Base-by-base conservation (phyloP, 1,140 invertebrate species). In the Penaeus indicus region DNA sequence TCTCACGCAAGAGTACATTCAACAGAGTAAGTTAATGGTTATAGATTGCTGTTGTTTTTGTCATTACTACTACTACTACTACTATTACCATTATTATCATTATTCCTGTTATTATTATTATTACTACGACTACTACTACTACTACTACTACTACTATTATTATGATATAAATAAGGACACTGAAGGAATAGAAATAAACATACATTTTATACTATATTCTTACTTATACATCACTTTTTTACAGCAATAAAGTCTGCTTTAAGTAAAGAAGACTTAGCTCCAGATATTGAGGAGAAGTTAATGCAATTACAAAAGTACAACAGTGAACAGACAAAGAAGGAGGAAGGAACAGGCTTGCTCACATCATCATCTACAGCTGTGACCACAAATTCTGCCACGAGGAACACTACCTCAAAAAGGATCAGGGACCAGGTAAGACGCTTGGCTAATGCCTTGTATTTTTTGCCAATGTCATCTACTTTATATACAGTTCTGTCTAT, bases 231-330 rank as follows among this genome's bases (percentile, higher is more conserved):
- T 42, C 4, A 42, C 61, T 91, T 78, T 91, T 92, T 92, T 93
- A 16, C 92, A 90, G 85, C 89, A 38, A 91, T 90, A 72, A 84
- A 91, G 62, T 90, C 86, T 92, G 96, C 96, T 13, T 92, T 97
- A 63, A 96, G 96, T 92, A 96, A 96, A 92, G 96, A 97, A 92
- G 97, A 97, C 92, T 93, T 98, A 21, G 97, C 97, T 92, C 97
- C 97, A 2, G 97, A 98, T 93, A 97, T 98, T 78, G 97, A 98
- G 92, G 97, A 98, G 90, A 98, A 98, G 92, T 92, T 98, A 32
- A 93, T 98, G 7, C 96, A 97, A 90, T 94, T 98, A 89, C 97
- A 98, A 92, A 95, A 96, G 60, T 97, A 97, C 91, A 96, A 97
- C 91, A 96, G 97, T 91, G 88, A 88, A 69, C 88, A 91, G 95